These are phyloP conservation scores for Numida meleagris DNA, from an alignment of 2,113 vertebrate genomes.

Conservation along the genomic window DNA sequence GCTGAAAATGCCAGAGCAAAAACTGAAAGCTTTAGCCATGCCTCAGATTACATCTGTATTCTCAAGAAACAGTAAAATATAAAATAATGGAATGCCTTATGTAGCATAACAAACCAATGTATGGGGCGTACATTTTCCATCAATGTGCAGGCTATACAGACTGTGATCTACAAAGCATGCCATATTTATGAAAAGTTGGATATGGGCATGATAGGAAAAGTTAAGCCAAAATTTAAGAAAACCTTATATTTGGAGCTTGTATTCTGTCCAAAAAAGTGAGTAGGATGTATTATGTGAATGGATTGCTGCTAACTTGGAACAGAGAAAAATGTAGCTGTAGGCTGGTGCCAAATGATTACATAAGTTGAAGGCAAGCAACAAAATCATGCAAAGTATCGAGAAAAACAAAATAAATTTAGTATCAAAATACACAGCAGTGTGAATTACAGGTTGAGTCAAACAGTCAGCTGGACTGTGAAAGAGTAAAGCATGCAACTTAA, in stretches of 20 bases:
- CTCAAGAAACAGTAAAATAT: neutral
- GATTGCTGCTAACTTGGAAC: neutral
- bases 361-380: neutral
- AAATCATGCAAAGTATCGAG: neutral
- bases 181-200: neutral
- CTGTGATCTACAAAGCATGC: neutral
- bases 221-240: neutral
- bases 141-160: neutral
- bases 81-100: neutral
- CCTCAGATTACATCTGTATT: neutral
- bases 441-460: neutral
- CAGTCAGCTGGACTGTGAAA: neutral
- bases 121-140: neutral
- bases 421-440: neutral
- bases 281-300: neutral
- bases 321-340: neutral
- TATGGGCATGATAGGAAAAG: neutral
- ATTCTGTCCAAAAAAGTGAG: neutral
- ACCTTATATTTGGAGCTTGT: neutral
- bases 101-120: neutral
- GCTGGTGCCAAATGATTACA: neutral
- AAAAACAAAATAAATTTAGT: neutral
- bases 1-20: constrained; percentile 33
- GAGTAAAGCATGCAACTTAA: neutral
- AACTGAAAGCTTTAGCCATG: neutral